A percentile compares a stretch with the other conserved stretches of the same genome.
Conservation (phyloP, 1,140 invertebrate species). For the Aleiodes sp. region DNA sequence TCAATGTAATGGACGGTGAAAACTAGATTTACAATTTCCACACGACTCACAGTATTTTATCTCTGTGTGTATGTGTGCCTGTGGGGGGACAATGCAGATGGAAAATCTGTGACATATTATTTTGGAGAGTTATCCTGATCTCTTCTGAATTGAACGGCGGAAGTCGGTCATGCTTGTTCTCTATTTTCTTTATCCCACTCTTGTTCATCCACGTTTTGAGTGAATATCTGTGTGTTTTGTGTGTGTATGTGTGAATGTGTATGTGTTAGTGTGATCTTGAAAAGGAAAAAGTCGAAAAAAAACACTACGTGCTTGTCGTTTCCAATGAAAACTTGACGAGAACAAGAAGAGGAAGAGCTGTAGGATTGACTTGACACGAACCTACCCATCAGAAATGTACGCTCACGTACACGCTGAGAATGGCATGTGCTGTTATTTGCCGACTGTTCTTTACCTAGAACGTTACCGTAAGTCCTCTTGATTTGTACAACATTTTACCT, state of each 20-base stretch:
- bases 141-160: conserved; percentile 28
- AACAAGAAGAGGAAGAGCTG: neutral
- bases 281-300: neutral
- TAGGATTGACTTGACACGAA: conserved; percentile 31
- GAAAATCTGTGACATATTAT: conserved; percentile 38
- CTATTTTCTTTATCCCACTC: too few species aligned
- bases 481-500: conserved; percentile 4
- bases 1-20: neutral
- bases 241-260: neutral
- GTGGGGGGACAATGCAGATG: neutral
- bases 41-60: neutral
- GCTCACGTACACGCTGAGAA: conserved; percentile 61
- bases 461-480: conserved; percentile 57
- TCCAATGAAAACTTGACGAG: conserved; percentile 29
- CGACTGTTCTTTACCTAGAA: conserved; percentile 59
- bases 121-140: conserved; percentile 31
- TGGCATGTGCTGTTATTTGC: conserved; percentile 63
- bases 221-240: too few species aligned
- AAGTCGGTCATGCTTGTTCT: conserved; percentile 34
- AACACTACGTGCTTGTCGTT: neutral
- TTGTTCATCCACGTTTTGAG: too few species aligned
- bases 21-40: neutral
- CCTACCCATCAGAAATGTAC: conserved; percentile 53
- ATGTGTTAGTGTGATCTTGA: neutral
- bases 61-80: too few species aligned